Base-by-base conservation (phyloP, 2,113 vertebrate species). In the Cervus canadensis region DNA sequence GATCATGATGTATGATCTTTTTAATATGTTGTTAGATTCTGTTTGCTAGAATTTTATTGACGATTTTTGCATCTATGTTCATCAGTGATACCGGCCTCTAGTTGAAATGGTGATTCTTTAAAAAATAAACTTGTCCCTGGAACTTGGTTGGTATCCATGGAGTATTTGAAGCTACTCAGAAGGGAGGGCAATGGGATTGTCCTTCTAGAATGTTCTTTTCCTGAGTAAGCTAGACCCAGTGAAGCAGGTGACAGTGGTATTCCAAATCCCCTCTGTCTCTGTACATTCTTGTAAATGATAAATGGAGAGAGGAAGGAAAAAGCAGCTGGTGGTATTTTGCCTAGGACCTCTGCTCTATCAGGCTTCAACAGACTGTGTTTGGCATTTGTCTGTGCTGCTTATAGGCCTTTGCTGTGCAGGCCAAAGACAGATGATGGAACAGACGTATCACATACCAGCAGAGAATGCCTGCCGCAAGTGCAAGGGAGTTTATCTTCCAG, bases 401-500 rank as follows among this genome's bases (percentile, higher is more conserved):
- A 48, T 33, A 87, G 81, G 76, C n/a, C 57, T 48, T 15, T 60
- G 85, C 89, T 89, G 2, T 56, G 19, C 33, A 4, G 28, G 85
- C 76, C 84, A 26, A 95, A 92, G 89, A 96, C 91, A 94, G 67
- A 33, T 78, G 88, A 78, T 6, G 28, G 45, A 85, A 94, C 50
- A 50, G 7, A 88, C 84, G 10, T 30, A 60, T 94, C 86, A 36
- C 78, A 60, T 54, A 50, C 23, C 36, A 17, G 67, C 40, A 26
- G 71, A 89, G 62, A 87, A 91, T 87, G 40, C 45, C 81, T 0
- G 2, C 30, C 26, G 26, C 94, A 89, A 64, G 76, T 57, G 67
- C 56, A 67, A 64, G 83, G 60, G 85, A 74, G 21, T 90, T 89
- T 94, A 71, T 89, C 83, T 92, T 92, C 86, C 54, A 95, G 57